Evolutionary conservation across 2,113 vertebrate genomes (phyloP), one percentile per base, ranked within the genome.

Genomic region (Stegostoma tigrinum): DNA sequence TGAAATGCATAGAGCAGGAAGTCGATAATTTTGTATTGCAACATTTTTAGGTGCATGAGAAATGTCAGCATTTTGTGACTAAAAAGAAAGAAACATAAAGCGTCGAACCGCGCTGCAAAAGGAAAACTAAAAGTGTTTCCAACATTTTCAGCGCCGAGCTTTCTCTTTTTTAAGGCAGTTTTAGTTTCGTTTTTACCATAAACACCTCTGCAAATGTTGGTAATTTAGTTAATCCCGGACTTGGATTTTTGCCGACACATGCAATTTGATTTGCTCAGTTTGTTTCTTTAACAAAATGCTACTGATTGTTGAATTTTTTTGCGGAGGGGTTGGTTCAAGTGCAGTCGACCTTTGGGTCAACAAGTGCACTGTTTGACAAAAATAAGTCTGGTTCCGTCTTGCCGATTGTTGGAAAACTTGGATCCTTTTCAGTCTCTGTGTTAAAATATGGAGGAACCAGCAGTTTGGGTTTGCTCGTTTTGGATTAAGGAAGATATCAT

Each of bases 121-220:
- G 27, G 66, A 95, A 95, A 72, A 68, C n/a, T 38, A 95, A 72
- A 72, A 95, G 67, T 70, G 67, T 70, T 72, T 72, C 66, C 67
- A 95, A 72, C 93, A 72, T 95, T 95, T 95, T 67, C 42, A 67
- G 38, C 66, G 24, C 70, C 64, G 68, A 70, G 68, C 68, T 70
- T 70, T 70, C 68, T 70, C 1, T 34, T 75, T 75, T 34, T 67
- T 34, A 38, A 10, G 27, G 67, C 48, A 95, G 66, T 95, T 95
- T 95, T 95, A 95, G 93, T 95, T 95, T 95, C 93, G 93, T 48
- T 95, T 93, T 95, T 95, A 95, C 30, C 93, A 72, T 30, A 95
- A 68, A 72, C 93, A 94, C 42, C 61, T 68, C n/a, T 38, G 89
- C 34, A 38, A 91, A 34, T 93, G 89, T 66, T 93, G n/a, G 15